Evolutionary conservation across 2,888 invertebrate genomes (phyloP).

Genomic region (Zygaena filipendulae): DNA sequence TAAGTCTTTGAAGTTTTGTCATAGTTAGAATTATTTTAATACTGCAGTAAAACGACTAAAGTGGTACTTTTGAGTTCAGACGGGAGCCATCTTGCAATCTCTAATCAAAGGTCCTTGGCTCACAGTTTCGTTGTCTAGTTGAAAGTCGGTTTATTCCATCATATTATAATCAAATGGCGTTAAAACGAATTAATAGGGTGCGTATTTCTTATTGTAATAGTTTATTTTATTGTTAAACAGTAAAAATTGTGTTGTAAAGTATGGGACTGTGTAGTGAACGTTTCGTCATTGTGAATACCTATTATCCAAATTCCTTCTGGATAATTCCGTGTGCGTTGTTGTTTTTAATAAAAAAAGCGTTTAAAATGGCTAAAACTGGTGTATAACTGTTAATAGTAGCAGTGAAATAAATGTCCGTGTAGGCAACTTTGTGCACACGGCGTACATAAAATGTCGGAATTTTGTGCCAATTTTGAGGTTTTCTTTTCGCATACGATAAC

Average conservation of each 20-base stretch:
- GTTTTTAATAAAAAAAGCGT: conserved; percentile 22
- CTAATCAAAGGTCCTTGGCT: conserved; percentile 87
- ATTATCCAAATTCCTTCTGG: conserved; percentile 71
- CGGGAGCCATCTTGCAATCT: conserved; percentile 89
- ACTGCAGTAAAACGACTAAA: conserved; percentile 70
- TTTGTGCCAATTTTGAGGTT: conserved; percentile 66
- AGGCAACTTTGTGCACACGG: conserved; percentile 66
- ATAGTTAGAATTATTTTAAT: conserved; percentile 34
- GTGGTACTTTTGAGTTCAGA: conserved; percentile 82
- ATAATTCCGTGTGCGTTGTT: conserved; percentile 55
- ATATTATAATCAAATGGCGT: conserved; percentile 86
- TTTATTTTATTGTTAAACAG: conserved; percentile 34
- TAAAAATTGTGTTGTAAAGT: conserved; percentile 55
- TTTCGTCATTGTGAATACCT: conserved; percentile 73
- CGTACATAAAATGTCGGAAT: conserved; percentile 70
- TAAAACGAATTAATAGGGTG: conserved; percentile 98
- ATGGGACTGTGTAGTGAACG: conserved; percentile 65
- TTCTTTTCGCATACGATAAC: conserved; percentile 39
- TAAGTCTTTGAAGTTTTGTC: conserved; percentile 43
- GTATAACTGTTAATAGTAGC: too few species aligned
- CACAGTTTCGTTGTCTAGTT: conserved; percentile 85
- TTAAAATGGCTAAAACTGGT: conserved; percentile 9
- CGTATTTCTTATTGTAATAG: conserved; percentile 53
- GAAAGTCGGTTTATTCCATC: conserved; percentile 80
- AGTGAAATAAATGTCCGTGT: too few species aligned